Evolutionary conservation across 1,140 invertebrate species (phyloP).

Genomic region (Aphelinus atriplicis): DNA sequence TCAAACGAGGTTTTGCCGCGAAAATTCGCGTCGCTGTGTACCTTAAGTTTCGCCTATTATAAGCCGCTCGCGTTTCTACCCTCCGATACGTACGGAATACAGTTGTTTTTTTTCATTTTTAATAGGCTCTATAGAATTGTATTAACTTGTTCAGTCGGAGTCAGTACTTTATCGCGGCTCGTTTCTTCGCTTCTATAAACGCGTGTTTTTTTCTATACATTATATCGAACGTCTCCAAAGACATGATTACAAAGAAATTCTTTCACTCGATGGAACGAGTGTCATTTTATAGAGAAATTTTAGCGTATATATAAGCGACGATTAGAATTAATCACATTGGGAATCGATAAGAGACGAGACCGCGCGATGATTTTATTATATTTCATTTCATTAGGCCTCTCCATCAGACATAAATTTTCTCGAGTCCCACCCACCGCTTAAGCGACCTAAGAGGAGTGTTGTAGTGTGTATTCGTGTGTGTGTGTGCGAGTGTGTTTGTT

Average conservation of each 20-base stretch:
- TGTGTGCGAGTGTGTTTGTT: too few species aligned
- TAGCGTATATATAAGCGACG: constrained; percentile 25
- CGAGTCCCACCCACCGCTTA: constrained; percentile 40
- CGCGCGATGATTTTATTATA: constrained; percentile 4
- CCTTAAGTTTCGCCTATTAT: constrained; percentile 9
- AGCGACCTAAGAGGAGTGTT: constrained; percentile 36
- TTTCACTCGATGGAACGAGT: constrained; percentile 12
- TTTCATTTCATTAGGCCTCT: constrained; percentile 22
- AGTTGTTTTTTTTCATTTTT: constrained; percentile 5
- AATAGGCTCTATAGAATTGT: constrained; percentile 12
- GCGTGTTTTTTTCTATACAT: constrained; percentile 4
- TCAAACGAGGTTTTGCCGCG: not conserved
- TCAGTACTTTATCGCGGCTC: constrained; percentile 33
- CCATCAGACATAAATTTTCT: constrained; percentile 27
- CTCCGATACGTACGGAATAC: not conserved
- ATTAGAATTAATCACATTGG: constrained; percentile 19
- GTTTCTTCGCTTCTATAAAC: constrained; percentile 22
- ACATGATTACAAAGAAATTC: constrained; percentile 38
- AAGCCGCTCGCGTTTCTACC: constrained; percentile 2
- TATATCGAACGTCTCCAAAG: constrained; percentile 37
- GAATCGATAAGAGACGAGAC: constrained; percentile 21
- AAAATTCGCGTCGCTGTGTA: constrained; percentile 11
- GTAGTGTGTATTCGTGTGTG: constrained; percentile 5
- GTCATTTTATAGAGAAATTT: constrained; percentile 22
- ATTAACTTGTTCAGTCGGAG: constrained; percentile 28